phyloP scores from a whole-genome alignment of 2,888 invertebrate species.

The Monochamus alternatus region DNA sequence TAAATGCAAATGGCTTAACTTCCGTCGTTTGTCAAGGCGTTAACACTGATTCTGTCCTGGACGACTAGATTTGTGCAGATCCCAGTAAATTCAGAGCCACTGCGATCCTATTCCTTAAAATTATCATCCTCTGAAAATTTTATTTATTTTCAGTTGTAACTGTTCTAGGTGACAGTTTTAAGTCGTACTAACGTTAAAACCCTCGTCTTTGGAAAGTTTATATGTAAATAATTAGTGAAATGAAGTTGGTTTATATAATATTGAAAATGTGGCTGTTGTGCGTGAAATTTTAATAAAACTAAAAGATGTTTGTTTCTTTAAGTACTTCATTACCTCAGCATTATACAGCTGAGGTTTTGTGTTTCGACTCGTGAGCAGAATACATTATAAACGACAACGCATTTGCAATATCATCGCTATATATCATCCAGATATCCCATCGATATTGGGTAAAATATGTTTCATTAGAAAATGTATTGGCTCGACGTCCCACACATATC shows the following conservation, averaged over 20 bases:
- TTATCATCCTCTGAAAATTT: neutral
- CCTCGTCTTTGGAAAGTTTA: too few relatives aligned
- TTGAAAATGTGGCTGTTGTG: too few relatives aligned
- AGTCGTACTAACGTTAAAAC: neutral
- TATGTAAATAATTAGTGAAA: too few relatives aligned
- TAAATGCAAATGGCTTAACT: conserved; percentile 9
- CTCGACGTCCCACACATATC: too few relatives aligned
- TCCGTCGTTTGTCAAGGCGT: conserved; percentile 9
- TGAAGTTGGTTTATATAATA: too few relatives aligned
- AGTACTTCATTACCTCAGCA: too few relatives aligned
- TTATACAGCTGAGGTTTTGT: neutral
- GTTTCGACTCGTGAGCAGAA: neutral
- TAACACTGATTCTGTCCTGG: neutral
- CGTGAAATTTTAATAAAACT: too few relatives aligned
- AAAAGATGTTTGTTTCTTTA: too few relatives aligned
- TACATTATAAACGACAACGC: conserved; percentile 18
- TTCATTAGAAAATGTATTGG: conserved; percentile 13
- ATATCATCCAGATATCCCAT: neutral
- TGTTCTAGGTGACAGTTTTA: neutral
- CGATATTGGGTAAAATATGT: conserved; percentile 8
- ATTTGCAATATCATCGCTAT: conserved; percentile 23
- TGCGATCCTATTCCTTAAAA: conserved; percentile 5
- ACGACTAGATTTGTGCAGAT: neutral
- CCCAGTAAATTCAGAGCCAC: conserved; percentile 4
- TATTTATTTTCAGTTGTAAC: neutral